Evolutionary conservation across 2,888 invertebrate genomes (phyloP), one percentile per base, ranked within the genome.

Genomic region (Agrilus biguttatus): DNA sequence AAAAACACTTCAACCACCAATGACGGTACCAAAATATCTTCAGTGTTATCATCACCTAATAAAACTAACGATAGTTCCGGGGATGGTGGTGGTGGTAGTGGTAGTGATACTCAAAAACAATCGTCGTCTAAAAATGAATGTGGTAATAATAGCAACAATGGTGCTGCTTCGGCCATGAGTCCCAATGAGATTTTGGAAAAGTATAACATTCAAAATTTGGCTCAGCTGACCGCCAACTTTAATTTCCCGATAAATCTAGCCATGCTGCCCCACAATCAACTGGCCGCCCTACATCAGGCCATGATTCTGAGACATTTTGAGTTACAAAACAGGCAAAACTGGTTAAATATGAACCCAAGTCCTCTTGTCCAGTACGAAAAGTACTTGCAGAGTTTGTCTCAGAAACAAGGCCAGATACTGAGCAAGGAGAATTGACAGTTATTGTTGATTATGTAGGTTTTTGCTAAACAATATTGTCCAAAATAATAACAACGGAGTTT

Each of bases 141-240:
- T 21, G 7, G 21, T 4, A 17, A 4, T 17, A 17, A 4, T 4
- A 17, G 4, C 17, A 17, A 17, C 17, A 23, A 23, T 4, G 28
- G 28, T 28, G 28, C 10, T 10, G 10, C 28, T 28, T 28, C 28
- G 2, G 10, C 51, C 3, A 33, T 61, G 13, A 59, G 49, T 48
- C 56, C 65, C 4, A 65, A 62, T 44, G 60, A 66, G 44, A 52
- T 67, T 14, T 45, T 64, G 47, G 65, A 66, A 49, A 63, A 63
- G 49, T 66, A 64, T 52, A 65, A 66, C 45, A 62, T 66, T 23
- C 65, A 64, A 46, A 66, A 65, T 52, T 49, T 66, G 50, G 64
- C 66, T 1, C 66, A 67, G 44, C 44, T 66, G 39, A 61, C 63
- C 28, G 65, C 65, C 8, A 65, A 56, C 49, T 58, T 66, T 42